Base-by-base conservation (phyloP, 2,797 vertebrate genomes). In the Adelosebastes latens region DNA sequence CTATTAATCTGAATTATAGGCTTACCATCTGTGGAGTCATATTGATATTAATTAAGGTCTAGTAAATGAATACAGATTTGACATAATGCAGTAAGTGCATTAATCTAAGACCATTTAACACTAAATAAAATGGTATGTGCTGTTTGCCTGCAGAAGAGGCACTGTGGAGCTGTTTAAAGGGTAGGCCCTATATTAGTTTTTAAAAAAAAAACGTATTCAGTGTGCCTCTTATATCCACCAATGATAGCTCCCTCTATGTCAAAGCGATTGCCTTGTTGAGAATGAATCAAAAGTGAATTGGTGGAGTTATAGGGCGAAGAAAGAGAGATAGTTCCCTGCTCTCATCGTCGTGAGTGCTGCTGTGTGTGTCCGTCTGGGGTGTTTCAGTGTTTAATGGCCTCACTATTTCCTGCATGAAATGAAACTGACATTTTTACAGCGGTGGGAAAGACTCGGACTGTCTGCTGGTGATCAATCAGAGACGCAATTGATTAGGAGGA, bases 401-500 rank as follows among this genome's bases (percentile, higher is more conserved):
- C 82, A 84, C 70, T 87, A 84, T 92, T 90, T 89, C 85, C 87
- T 83, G 82, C 68, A 60, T 64, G 56, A 77, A 90, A 88, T 79
- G 29, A 83, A 87, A 63, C 53, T 55, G 93, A 88, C 83, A 82
- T 81, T 84, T 93, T 93, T 90, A 94, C 34, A 55, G 64, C 69
- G 5, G 53, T 76, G 83, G 86, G 87, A 84, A 86, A 87, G 85
- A 87, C 80, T 88, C 64, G 42, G 84, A 82, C 88, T 86, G 88
- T 85, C 88, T 80, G 63, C 83, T 67, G 72, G 89, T 75, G 90
- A 93, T 95, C 90, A 88, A 94, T 94, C 91, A 90, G 64, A 42
- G 80, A 64, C 7, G 22, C 88, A 91, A 95, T 90, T 91, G 92
- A 94, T 94, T 84, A 87, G 80, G 72, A 84, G 39, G 83, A 82